Percentiles rank a stretch among this genome's conserved stretches.
phyloP scores from a whole-genome alignment of 2,888 invertebrate genomes.

The Yponomeuta sedellus region DNA sequence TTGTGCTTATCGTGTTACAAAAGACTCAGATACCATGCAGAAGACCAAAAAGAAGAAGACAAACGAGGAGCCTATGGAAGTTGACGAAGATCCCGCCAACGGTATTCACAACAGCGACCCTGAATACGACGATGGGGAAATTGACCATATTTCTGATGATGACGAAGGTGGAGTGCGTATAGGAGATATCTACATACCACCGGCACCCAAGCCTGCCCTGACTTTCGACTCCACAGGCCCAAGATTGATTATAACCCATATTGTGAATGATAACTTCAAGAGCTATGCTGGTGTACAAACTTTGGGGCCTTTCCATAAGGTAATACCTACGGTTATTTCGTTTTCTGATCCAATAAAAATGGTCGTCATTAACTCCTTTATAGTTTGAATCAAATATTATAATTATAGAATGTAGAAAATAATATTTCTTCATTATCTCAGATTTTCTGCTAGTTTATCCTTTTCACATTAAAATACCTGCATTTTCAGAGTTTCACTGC shows the following conservation, averaged over 20 bases:
- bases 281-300: constrained; percentile 91
- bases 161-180: constrained; percentile 84
- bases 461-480: no score
- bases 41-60: constrained; percentile 43
- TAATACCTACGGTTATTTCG: constrained; percentile 43
- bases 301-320: constrained; percentile 97
- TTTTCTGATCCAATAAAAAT: not conserved
- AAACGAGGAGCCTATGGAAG: constrained; percentile 58
- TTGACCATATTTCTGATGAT: constrained; percentile 68
- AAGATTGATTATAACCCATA: constrained; percentile 92
- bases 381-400: not conserved
- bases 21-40: constrained; percentile 32
- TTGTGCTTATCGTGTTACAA: not conserved
- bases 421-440: no score
- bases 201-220: constrained; percentile 81
- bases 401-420: no score
- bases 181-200: constrained; percentile 91
- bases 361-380: not conserved
- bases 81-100: constrained; percentile 42
- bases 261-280: constrained; percentile 96
- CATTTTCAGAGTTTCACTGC: constrained; percentile 91
- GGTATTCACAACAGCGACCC: constrained; percentile 19
- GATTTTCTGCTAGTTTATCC: no score
- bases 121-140: constrained; percentile 36
- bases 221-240: constrained; percentile 86